phyloP scores from a whole-genome alignment of 2,113 vertebrate species.

The Rhagologus leucostigma region DNA sequence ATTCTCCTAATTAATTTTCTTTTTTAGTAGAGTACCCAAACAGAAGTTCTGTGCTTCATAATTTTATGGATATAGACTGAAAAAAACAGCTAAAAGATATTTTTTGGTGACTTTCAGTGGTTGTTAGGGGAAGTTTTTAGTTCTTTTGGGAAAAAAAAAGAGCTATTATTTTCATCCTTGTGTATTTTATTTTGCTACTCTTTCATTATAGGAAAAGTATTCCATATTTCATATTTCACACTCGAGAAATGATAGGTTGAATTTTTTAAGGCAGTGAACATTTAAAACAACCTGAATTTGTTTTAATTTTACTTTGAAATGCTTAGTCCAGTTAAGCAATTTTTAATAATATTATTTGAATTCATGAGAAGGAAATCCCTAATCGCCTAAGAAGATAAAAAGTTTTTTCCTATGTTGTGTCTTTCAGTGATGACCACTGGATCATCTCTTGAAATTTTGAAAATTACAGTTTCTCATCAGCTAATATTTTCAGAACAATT shows the following conservation, averaged over 20 bases:
- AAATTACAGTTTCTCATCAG: background rate
- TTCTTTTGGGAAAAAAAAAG: background rate
- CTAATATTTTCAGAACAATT: background rate
- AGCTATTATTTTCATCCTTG: background rate
- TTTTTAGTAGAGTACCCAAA: background rate
- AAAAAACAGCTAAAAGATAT: background rate
- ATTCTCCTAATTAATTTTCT: background rate
- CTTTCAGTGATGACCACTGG: background rate
- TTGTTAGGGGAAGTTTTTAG: background rate
- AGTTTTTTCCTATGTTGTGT: background rate
- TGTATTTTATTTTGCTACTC: background rate
- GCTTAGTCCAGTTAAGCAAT: background rate
- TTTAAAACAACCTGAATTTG: background rate
- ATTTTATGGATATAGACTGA: background rate
- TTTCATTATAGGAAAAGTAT: background rate
- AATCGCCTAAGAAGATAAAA: background rate
- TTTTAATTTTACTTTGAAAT: background rate
- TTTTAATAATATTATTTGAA: background rate
- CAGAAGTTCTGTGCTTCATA: background rate
- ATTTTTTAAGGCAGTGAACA: background rate
- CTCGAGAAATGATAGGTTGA: background rate
- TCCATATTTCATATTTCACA: background rate
- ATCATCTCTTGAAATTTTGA: background rate
- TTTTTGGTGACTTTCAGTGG: background rate
- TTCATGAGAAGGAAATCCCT: background rate